Percentiles rank a stretch among this genome's conserved stretches.
Conservation (phyloP, 2,113 vertebrate genomes). For the Spea bombifrons region DNA sequence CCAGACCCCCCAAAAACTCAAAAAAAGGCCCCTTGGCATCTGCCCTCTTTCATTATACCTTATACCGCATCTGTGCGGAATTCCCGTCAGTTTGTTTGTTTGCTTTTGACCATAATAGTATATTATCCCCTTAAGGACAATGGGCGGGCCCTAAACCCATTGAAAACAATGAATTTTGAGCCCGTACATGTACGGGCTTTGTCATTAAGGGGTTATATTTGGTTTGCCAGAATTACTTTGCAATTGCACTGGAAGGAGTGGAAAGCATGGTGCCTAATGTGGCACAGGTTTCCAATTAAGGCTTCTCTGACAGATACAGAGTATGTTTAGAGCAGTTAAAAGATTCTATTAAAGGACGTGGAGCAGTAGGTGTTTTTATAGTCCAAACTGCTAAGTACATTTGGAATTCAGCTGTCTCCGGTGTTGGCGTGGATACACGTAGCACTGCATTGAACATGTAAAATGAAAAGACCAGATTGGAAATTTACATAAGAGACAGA, state of each 20-base stretch:
- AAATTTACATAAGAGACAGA: conserved; percentile 52
- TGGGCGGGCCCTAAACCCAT: too few relatives aligned
- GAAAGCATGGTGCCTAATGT: conserved; percentile 7
- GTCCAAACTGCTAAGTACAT: conserved; percentile 29
- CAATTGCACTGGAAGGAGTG: conserved; percentile 5
- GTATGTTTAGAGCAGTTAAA: conserved; percentile 17
- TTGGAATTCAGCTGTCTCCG: conserved; percentile 26
- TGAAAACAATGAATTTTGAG: too few relatives aligned
- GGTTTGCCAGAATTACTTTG: neutral
- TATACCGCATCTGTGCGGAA: too few relatives aligned
- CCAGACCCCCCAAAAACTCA: too few relatives aligned
- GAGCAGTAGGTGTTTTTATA: conserved; percentile 6
- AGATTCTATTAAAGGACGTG: fast-evolving
- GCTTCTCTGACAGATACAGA: conserved; percentile 8
- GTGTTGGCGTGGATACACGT: conserved; percentile 30
- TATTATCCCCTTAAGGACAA: too few relatives aligned
- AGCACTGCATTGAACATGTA: neutral
- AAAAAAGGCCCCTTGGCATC: too few relatives aligned
- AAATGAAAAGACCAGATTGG: conserved; percentile 45
- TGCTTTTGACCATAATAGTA: neutral
- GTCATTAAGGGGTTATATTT: neutral
- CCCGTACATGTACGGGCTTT: too few relatives aligned
- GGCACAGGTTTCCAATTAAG: conserved; percentile 8
- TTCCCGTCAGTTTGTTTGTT: too few relatives aligned
- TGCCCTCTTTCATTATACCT: too few relatives aligned